Evolutionary conservation across 2,113 vertebrate species (phyloP).

Genomic region (Heterochromis multidens): DNA sequence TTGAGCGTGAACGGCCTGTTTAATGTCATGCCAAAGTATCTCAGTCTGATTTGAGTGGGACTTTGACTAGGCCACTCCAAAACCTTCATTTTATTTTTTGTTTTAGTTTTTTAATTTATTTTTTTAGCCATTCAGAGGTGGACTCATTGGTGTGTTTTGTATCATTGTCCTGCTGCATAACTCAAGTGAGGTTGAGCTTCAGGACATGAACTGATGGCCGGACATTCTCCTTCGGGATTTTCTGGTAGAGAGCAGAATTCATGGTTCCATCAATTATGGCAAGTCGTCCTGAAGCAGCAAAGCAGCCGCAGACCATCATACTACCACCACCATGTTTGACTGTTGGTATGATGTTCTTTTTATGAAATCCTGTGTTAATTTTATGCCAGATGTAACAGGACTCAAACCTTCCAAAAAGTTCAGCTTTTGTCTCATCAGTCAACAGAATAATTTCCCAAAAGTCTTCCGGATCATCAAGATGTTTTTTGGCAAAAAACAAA

Average conservation of each 20-base stretch:
- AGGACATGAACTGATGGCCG: background rate
- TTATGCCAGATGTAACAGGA: background rate
- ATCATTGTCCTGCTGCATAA: background rate
- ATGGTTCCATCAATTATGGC: background rate
- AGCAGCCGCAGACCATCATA: background rate
- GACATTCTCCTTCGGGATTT: background rate
- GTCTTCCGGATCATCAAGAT: background rate
- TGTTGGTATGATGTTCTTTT: background rate
- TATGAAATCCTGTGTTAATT: background rate
- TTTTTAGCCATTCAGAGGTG: background rate
- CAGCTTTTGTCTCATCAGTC: no score
- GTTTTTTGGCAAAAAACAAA: no score
- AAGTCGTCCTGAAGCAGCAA: background rate
- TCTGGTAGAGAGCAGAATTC: background rate
- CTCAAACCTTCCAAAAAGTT: no score
- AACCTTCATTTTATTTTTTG: rapidly evolving
- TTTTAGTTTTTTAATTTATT: no score
- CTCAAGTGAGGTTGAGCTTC: background rate
- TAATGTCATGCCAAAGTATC: no score
- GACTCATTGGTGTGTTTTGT: background rate
- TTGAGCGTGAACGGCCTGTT: no score
- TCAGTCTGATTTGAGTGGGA: no score
- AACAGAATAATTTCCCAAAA: background rate
- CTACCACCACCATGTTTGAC: background rate
- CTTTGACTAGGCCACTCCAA: no score